Percentiles rank a stretch among this genome's conserved stretches.
These are phyloP conservation scores for Galeopterus variegatus DNA, from an alignment of 2,113 vertebrate genomes.

Conservation along the genomic window DNA sequence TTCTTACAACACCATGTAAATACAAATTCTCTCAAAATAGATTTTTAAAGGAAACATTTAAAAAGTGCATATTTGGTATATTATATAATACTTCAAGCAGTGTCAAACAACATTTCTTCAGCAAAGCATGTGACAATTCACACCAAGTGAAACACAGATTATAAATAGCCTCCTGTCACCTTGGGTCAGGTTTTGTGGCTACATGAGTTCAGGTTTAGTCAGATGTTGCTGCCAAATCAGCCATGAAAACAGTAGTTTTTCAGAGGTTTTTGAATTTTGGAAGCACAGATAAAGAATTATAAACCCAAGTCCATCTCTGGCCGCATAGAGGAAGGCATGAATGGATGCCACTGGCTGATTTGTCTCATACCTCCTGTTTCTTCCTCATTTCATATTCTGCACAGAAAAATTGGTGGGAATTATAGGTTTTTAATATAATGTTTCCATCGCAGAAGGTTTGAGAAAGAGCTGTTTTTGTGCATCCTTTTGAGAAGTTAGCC, in stretches of 20 bases:
- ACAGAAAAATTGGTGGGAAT: background rate
- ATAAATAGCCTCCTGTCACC: constrained; percentile 29
- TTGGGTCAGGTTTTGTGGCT: background rate
- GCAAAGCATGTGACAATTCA: background rate
- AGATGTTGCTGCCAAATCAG: constrained; percentile 27
- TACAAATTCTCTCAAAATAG: background rate
- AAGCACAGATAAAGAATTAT: background rate
- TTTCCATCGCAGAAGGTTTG: background rate
- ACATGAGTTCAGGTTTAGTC: background rate
- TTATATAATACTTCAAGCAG: background rate
- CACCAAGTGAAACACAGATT: background rate
- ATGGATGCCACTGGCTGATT: background rate
- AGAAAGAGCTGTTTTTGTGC: background rate
- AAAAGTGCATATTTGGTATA: background rate
- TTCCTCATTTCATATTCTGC: background rate
- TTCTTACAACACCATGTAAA: background rate
- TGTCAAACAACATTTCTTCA: constrained; percentile 42
- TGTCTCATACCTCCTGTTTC: background rate
- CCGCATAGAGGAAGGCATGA: background rate
- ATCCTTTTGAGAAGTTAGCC: constrained; percentile 10
- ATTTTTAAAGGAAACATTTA: background rate
- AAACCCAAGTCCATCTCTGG: background rate
- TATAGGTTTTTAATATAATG: background rate
- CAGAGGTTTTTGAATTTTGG: background rate
- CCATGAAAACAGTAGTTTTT: background rate